These are phyloP conservation scores for Tupaia chinensis DNA, from an alignment of 2,113 vertebrate genomes.

Conservation along the genomic window DNA sequence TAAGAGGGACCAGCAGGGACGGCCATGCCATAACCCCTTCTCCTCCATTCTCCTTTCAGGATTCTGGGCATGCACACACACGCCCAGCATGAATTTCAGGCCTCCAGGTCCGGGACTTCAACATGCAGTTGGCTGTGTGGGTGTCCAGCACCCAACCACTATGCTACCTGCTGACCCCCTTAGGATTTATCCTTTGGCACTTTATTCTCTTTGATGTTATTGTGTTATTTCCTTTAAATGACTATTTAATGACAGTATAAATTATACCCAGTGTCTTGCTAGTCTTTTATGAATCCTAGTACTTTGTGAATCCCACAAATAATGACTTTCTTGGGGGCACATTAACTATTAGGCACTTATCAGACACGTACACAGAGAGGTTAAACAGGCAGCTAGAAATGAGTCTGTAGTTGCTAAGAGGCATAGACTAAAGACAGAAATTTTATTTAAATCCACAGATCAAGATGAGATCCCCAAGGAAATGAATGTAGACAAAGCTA, in stretches of 20 bases:
- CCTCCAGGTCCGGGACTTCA: no score
- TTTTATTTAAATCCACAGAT: not conserved
- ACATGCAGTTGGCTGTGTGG: no score
- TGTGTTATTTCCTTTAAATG: not conserved
- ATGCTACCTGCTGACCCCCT: no score
- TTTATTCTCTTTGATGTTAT: not conserved
- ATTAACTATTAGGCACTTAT: not conserved
- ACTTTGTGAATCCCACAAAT: not conserved
- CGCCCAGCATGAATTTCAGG: no score
- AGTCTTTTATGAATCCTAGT: not conserved
- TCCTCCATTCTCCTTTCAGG: no score
- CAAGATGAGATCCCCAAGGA: not conserved
- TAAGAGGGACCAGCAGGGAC: no score
- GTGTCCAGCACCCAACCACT: no score
- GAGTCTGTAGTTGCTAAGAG: not conserved
- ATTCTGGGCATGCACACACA: no score
- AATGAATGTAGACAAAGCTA: not conserved
- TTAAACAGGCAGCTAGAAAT: not conserved
- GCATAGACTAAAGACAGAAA: not conserved
- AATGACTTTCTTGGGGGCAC: not conserved
- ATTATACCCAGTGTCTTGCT: not conserved
- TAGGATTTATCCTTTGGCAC: not conserved
- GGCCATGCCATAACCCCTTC: no score
- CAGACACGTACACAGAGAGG: not conserved
- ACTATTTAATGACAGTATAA: not conserved